phyloP scores from a whole-genome alignment of 2,113 vertebrate species.

The Rousettus leschenaultii region DNA sequence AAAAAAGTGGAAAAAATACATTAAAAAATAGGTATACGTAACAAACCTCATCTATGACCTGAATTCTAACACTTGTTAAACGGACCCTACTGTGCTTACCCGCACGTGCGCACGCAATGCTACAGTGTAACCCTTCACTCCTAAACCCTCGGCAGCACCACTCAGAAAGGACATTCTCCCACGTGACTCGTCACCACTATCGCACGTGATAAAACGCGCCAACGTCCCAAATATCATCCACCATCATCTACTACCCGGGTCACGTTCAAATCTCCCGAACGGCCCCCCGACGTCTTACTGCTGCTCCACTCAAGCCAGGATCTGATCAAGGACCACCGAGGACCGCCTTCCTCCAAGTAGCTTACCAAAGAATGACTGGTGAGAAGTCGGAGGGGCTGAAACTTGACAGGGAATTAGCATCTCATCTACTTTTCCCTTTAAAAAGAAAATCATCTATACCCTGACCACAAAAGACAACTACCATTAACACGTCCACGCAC shows the following conservation, averaged over 20 bases:
- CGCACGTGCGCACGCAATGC: no score
- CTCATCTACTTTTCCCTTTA: neutral
- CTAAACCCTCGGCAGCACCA: neutral
- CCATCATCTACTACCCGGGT: neutral
- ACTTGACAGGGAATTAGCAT: neutral
- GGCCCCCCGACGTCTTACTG: neutral
- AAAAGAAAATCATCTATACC: neutral
- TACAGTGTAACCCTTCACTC: neutral
- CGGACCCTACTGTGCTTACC: neutral
- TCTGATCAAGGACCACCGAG: neutral
- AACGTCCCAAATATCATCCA: neutral
- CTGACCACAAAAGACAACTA: neutral
- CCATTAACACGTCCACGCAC: no score
- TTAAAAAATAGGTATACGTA: neutral
- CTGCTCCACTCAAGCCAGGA: neutral
- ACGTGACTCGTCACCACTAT: neutral
- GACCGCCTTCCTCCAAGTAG: neutral
- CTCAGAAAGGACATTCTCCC: neutral
- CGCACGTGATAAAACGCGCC: neutral
- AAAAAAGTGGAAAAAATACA: neutral
- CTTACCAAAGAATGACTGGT: accelerated
- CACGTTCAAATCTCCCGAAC: neutral
- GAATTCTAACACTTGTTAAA: neutral
- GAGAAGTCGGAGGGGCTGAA: neutral
- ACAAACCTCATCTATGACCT: neutral